Conservation (phyloP, 2,888 invertebrate species). For the Oxytorus armatus region DNA sequence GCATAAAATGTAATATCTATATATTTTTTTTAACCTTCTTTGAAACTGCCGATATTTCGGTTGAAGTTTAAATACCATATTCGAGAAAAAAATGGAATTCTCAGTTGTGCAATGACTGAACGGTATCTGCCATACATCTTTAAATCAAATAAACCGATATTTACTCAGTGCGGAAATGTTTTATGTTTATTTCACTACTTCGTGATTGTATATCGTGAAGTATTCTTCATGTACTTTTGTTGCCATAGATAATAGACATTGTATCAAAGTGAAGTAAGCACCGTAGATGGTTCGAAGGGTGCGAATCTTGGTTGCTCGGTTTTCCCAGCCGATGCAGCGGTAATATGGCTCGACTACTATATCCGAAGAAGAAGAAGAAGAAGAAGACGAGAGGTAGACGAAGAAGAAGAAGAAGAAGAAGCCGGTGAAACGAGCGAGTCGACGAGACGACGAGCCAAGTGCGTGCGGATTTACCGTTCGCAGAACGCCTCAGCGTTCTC, state of each 20-base stretch:
- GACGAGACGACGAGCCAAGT: conserved; percentile 65
- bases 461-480: conserved; percentile 70
- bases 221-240: neutral
- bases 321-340: conserved; percentile 65
- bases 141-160: too few relatives aligned
- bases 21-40: too few relatives aligned
- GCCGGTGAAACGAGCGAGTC: conserved; percentile 48
- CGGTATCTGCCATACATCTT: too few relatives aligned
- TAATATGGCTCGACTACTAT: conserved; percentile 45
- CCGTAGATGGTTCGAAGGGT: conserved; percentile 46
- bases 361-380: conserved; percentile 3
- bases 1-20: too few relatives aligned
- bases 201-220: neutral
- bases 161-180: neutral
- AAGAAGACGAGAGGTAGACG: conserved; percentile 16
- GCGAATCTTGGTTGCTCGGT: conserved; percentile 45
- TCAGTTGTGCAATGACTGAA: too few relatives aligned
- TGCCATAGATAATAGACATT: neutral
- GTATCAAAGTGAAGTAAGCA: conserved; percentile 11
- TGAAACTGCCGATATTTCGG: too few relatives aligned
- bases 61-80: too few relatives aligned
- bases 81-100: too few relatives aligned
- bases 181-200: neutral
- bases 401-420: conserved; percentile 51
- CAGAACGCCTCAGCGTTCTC: conserved; percentile 59